phyloP scores from a whole-genome alignment of 2,888 invertebrate genomes.

The Hemithea aestivaria region DNA sequence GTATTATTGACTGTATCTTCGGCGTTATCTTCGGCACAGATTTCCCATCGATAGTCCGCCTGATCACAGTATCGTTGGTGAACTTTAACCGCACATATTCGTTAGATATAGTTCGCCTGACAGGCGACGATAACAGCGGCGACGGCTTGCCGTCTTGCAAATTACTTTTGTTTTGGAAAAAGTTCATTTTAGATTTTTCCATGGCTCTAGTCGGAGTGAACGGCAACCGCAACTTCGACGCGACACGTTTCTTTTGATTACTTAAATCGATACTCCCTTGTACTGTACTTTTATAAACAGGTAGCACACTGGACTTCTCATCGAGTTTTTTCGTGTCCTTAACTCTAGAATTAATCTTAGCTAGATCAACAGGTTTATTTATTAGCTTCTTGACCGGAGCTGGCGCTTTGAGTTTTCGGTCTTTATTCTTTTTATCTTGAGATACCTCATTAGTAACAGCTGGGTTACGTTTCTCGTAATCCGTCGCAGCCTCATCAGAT shows the following conservation, averaged over 20 bases:
- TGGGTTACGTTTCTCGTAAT: slow-evolving; percentile 41
- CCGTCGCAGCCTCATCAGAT: slow-evolving; percentile 37
- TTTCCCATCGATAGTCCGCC: slow-evolving; percentile 68
- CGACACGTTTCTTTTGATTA: slow-evolving; percentile 52
- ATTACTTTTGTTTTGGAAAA: slow-evolving; percentile 61
- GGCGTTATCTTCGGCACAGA: slow-evolving; percentile 71
- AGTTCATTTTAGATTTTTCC: slow-evolving; percentile 68
- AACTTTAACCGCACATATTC: slow-evolving; percentile 73
- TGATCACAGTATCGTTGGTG: slow-evolving; percentile 63
- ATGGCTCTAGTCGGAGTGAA: slow-evolving; percentile 64
- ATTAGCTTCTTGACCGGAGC: slow-evolving; percentile 57
- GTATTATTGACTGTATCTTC: slow-evolving; percentile 74
- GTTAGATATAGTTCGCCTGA: slow-evolving; percentile 72
- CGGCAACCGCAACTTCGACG: slow-evolving; percentile 63
- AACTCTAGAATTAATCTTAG: slow-evolving; percentile 44
- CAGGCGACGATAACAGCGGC: slow-evolving; percentile 58
- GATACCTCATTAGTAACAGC: slow-evolving; percentile 32
- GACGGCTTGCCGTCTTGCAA: slow-evolving; percentile 54
- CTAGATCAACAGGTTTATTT: slow-evolving; percentile 56
- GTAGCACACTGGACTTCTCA: slow-evolving; percentile 59
- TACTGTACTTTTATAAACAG: slow-evolving; percentile 59
- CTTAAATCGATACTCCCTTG: slow-evolving; percentile 45
- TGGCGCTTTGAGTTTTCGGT: slow-evolving; percentile 54
- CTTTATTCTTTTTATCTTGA: slow-evolving; percentile 54
- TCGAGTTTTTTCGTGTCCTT: slow-evolving; percentile 46